Conservation (phyloP, 2,113 vertebrate genomes). For the Sebastes fasciatus region DNA sequence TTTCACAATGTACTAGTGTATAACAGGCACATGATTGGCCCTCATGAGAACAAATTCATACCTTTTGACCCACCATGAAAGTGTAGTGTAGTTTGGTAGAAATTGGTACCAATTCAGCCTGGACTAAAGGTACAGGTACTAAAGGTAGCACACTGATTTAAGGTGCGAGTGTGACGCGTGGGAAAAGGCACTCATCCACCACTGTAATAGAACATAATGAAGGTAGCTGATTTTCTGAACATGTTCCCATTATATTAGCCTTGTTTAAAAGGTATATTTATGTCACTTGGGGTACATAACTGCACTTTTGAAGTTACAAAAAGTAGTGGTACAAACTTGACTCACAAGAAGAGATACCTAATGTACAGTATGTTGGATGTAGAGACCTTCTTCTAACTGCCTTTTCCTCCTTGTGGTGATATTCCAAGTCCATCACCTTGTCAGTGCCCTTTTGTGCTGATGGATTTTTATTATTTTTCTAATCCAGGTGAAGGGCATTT, state of each 20-base stretch:
- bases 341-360: neutral
- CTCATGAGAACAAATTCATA: slow-evolving; percentile 8
- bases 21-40: slow-evolving; percentile 9
- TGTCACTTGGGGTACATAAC: neutral
- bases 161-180: neutral
- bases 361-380: slow-evolving; percentile 21
- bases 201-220: neutral
- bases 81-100: slow-evolving; percentile 15
- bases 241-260: neutral
- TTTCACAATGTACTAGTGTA: neutral
- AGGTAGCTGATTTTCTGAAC: neutral
- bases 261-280: neutral
- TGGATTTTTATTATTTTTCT: slow-evolving; percentile 73
- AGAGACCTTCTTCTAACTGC: slow-evolving; percentile 8
- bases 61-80: neutral
- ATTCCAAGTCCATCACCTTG: slow-evolving; percentile 76
- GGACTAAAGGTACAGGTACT: slow-evolving; percentile 12
- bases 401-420: slow-evolving; percentile 49
- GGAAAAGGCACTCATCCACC: neutral
- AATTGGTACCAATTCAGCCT: slow-evolving; percentile 27
- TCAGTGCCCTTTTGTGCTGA: slow-evolving; percentile 65
- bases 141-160: slow-evolving; percentile 11
- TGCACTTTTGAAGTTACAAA: neutral
- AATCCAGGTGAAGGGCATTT: slow-evolving; percentile 83
- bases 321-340: neutral